phyloP scores from a whole-genome alignment of 1,140 invertebrate genomes.

The Drosophila aff. region DNA sequence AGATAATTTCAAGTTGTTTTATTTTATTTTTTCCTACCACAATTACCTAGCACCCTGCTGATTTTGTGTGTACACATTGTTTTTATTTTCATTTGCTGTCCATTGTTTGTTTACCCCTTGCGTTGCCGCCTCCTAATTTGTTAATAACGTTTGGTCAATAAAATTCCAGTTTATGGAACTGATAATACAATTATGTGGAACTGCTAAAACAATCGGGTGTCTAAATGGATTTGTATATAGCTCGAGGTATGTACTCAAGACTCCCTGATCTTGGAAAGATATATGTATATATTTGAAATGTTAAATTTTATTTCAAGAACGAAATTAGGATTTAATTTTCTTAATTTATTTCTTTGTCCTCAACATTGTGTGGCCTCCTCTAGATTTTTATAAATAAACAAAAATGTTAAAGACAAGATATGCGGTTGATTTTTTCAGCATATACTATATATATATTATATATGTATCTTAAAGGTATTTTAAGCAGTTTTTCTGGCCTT shows the following conservation, averaged over 20 bases:
- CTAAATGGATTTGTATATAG: slow-evolving; percentile 6
- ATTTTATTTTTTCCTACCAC: neutral
- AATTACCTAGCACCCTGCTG: slow-evolving; percentile 20
- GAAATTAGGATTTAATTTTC: slow-evolving; percentile 12
- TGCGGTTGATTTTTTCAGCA: slow-evolving; percentile 1
- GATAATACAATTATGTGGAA: slow-evolving; percentile 53
- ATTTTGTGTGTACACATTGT: slow-evolving; percentile 14
- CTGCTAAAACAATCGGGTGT: slow-evolving; percentile 15
- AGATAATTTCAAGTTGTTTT: slow-evolving; percentile 1
- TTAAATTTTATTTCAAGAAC: slow-evolving; percentile 15
- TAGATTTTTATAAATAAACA: slow-evolving; percentile 36
- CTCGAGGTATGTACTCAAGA: neutral
- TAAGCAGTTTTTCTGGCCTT: slow-evolving; percentile 6
- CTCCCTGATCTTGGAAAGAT: slow-evolving; percentile 3
- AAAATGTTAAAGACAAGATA: slow-evolving; percentile 13
- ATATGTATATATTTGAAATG: neutral
- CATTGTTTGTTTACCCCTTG: slow-evolving; percentile 32
- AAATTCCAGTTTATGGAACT: slow-evolving; percentile 47
- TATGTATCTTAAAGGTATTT: slow-evolving; percentile 23
- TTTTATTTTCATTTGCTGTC: slow-evolving; percentile 25
- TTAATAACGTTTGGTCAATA: slow-evolving; percentile 56
- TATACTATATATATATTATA: slow-evolving; percentile 10
- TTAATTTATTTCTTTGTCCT: slow-evolving; percentile 67
- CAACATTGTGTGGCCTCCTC: slow-evolving; percentile 23
- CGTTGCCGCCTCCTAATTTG: slow-evolving; percentile 22